Conservation (phyloP, 2,113 vertebrate genomes). For the Daubentonia madagascariensis region DNA sequence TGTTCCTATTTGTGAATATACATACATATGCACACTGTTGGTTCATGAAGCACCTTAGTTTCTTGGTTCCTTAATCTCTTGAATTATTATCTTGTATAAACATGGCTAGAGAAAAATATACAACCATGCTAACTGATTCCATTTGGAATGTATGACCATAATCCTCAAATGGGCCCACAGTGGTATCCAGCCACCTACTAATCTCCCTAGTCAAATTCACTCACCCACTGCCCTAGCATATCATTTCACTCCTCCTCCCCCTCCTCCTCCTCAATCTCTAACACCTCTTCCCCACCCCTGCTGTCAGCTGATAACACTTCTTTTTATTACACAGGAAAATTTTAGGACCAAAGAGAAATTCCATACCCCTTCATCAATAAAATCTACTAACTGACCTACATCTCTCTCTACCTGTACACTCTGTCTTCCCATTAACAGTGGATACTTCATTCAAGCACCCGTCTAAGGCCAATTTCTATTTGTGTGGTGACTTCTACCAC, state of each 20-base stretch:
- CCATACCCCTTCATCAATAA: not conserved
- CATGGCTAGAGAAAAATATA: not conserved
- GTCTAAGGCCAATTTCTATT: not conserved
- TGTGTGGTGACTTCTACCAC: not conserved
- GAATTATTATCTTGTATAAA: not conserved
- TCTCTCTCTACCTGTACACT: too few species aligned
- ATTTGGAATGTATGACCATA: not conserved
- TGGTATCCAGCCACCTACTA: not conserved
- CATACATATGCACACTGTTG: not conserved
- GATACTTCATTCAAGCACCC: not conserved
- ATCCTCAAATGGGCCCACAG: not conserved
- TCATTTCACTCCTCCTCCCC: not conserved
- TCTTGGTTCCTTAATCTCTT: not conserved
- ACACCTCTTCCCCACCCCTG: not conserved
- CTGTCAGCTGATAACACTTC: not conserved
- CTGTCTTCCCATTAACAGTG: not conserved
- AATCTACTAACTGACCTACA: not conserved
- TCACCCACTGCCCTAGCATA: not conserved
- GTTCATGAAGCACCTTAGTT: not conserved
- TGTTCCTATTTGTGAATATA: not conserved
- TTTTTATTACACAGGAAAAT: not conserved
- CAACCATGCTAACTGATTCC: not conserved
- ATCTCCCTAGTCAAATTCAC: not conserved
- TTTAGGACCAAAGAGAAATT: not conserved
- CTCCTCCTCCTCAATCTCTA: not conserved